phyloP scores from a whole-genome alignment of 1,140 invertebrate species.

The Heliconius himera region DNA sequence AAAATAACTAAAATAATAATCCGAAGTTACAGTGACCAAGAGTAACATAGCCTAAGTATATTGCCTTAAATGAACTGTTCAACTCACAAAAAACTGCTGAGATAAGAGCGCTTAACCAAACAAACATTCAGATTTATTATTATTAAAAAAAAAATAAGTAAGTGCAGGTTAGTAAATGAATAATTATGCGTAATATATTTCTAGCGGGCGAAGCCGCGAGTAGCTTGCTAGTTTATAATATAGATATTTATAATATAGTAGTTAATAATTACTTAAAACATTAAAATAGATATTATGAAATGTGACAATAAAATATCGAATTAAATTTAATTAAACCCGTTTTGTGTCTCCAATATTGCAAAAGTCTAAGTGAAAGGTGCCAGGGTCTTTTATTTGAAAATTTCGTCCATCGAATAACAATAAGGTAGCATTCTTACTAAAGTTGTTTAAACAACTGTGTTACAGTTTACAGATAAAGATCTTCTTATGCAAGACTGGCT shows the following conservation, averaged over 20 bases:
- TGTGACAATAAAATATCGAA: neutral
- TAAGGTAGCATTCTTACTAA: neutral
- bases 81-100: too few species aligned
- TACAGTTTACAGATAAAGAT: neutral
- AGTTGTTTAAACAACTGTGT: neutral
- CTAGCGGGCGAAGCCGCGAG: too few species aligned
- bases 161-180: neutral
- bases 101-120: too few species aligned
- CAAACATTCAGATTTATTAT: too few species aligned
- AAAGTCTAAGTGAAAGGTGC: conserved; percentile 26
- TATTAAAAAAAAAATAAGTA: too few species aligned
- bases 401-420: conserved; percentile 23
- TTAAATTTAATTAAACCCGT: neutral
- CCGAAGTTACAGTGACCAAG: too few species aligned
- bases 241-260: too few species aligned
- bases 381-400: conserved; percentile 22
- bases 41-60: too few species aligned
- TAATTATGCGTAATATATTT: too few species aligned
- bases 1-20: neutral
- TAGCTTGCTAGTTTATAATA: too few species aligned
- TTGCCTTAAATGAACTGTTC: too few species aligned
- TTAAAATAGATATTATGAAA: neutral
- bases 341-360: conserved; percentile 1
- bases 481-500: neutral
- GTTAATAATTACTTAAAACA: neutral